Evolutionary conservation across 2,113 vertebrate species (phyloP).

Genomic region (Megaleporinus macrocephalus): DNA sequence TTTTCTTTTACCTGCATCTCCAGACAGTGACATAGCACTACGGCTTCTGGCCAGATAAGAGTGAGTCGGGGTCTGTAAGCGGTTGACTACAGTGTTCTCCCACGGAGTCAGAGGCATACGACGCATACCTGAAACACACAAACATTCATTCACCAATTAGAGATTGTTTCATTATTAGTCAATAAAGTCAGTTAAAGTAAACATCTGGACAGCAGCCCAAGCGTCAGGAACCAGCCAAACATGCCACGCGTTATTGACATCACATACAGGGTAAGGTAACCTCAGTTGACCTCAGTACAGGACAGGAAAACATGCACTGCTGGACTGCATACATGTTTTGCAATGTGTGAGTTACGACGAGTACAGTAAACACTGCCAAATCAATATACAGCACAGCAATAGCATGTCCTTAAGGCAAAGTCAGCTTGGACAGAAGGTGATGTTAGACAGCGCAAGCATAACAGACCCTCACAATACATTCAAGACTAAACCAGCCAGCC

Average conservation of each 20-base stretch:
- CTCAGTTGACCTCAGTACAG: not conserved
- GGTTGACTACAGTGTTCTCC: slow-evolving; percentile 93
- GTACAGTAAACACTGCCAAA: not conserved
- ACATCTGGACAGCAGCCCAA: not conserved
- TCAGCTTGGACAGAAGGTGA: not conserved
- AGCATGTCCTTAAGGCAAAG: not conserved
- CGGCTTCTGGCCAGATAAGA: slow-evolving; percentile 96
- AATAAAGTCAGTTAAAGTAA: not conserved
- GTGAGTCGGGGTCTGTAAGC: slow-evolving; percentile 95
- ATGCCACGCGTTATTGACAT: not conserved
- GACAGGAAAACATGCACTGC: slow-evolving; percentile 10
- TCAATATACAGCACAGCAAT: not conserved
- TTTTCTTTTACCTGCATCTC: slow-evolving; percentile 86
- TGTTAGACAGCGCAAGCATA: not conserved
- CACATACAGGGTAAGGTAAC: not conserved
- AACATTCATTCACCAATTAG: not conserved
- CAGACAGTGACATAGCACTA: slow-evolving; percentile 91
- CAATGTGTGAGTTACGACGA: not conserved
- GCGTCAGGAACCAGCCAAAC: not conserved
- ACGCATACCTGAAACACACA: slow-evolving; percentile 78
- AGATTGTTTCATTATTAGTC: not conserved
- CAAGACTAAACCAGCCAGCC: not conserved
- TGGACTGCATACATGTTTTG: slow-evolving; percentile 6
- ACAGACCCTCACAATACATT: not conserved
- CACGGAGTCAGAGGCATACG: slow-evolving; percentile 90